These are phyloP conservation scores for Lydus trimaculatus DNA, from an alignment of 2,888 invertebrate genomes.

Conservation along the genomic window DNA sequence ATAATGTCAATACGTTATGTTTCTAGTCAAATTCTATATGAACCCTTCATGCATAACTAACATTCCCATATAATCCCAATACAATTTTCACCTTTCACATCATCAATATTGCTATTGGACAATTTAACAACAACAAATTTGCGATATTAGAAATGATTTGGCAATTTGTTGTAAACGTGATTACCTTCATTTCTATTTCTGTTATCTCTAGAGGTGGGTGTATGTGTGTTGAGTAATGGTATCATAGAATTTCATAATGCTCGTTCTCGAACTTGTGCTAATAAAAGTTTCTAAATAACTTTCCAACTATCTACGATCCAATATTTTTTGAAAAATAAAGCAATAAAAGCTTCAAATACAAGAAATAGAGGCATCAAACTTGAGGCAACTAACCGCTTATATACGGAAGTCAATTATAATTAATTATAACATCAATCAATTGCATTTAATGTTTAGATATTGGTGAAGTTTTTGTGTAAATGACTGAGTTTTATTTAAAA, in stretches of 20 bases:
- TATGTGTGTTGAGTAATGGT: conserved; percentile 10
- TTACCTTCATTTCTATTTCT: conserved; percentile 7
- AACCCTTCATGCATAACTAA: background rate
- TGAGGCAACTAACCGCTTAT: conserved; percentile 20
- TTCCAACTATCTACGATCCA: conserved; percentile 34
- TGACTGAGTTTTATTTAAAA: background rate
- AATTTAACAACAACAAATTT: too few relatives aligned
- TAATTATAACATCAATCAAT: background rate
- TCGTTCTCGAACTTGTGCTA: conserved; percentile 21
- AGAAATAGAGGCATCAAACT: conserved; percentile 21
- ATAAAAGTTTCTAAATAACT: conserved; percentile 40
- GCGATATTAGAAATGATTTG: conserved; percentile 13
- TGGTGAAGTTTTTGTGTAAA: background rate
- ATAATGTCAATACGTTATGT: conserved; percentile 12
- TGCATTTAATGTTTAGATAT: too few relatives aligned
- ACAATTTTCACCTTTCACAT: conserved; percentile 5
- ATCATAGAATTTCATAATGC: conserved; percentile 31
- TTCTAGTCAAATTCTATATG: background rate
- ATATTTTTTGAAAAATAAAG: conserved; percentile 40
- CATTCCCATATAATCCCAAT: background rate
- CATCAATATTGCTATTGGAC: too few relatives aligned
- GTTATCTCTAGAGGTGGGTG: too few relatives aligned
- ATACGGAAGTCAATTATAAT: background rate
- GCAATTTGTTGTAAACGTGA: conserved; percentile 20
- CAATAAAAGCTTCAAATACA: conserved; percentile 32